Percentiles rank a stretch among this genome's conserved stretches.
phyloP scores from a whole-genome alignment of 2,797 vertebrate genomes.

The Meda fulgida region DNA sequence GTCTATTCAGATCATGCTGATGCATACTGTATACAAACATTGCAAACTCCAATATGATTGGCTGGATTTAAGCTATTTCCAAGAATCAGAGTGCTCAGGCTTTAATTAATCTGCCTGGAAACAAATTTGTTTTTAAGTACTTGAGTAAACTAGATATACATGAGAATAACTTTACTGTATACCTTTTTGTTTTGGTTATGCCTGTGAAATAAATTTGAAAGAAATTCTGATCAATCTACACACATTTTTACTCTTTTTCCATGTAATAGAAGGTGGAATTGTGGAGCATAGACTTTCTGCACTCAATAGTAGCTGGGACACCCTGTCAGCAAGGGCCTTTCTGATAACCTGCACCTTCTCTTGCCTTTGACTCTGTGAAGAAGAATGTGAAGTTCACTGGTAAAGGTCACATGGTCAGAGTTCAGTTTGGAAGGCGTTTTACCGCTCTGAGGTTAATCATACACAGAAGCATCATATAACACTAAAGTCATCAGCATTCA shows the following conservation, averaged over 20 bases:
- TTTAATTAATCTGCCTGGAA: background rate
- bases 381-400: slow-evolving; percentile 48
- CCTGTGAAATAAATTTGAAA: background rate
- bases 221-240: background rate
- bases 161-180: background rate
- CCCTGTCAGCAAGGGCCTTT: slow-evolving; percentile 48
- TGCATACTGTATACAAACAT: background rate
- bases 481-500: slow-evolving; percentile 23
- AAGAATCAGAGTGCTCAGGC: background rate
- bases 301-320: slow-evolving; percentile 45
- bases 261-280: slow-evolving; percentile 37
- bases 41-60: background rate
- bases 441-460: slow-evolving; percentile 40
- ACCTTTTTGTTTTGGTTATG: background rate
- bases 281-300: slow-evolving; percentile 5
- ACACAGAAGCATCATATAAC: slow-evolving; percentile 39
- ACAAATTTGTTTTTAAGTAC: background rate
- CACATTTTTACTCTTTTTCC: background rate
- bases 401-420: slow-evolving; percentile 28
- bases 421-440: slow-evolving; percentile 24
- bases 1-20: background rate
- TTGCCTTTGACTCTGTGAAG: slow-evolving; percentile 47
- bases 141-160: background rate
- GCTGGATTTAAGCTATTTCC: background rate
- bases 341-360: slow-evolving; percentile 33